Base-by-base conservation (phyloP, 2,113 vertebrate genomes). In the Dascyllus trimaculatus region DNA sequence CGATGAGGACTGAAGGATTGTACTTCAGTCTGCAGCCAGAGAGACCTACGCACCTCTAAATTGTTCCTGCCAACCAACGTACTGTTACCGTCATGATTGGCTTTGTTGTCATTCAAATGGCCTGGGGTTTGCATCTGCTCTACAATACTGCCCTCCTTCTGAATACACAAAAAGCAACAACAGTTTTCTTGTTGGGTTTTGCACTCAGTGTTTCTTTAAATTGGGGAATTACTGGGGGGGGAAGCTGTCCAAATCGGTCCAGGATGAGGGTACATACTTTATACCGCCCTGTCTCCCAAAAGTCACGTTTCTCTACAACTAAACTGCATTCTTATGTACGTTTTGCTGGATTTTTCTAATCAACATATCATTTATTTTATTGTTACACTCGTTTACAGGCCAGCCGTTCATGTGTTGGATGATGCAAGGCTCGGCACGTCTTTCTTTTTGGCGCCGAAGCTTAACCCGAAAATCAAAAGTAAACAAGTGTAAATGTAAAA, bases 261-360 rank as follows among this genome's bases (percentile, higher is more conserved):
- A 84, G 80, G 74, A 81, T 79, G 81, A 85, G 80, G 81, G 75
- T 75, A 75, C 2, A 68, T 83, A 62, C 84, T 82, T 68, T 57
- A 75, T 35, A 35, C 32, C 8, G 6, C 32, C 2, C 32, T 35
- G 32, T 35, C 32, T 35, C 32, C 32, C 32, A 35, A 35, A 35
- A 35, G 9, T 35, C 32, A 35, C 32, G 9, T 35, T 35, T 10
- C 32, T 8, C 8, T 9, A 10, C 32, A 35, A 35, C 32, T 35
- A 35, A 9, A 35, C 32, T 35, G 32, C 32, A 35, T 35, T 35
- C 8, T 35, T 35, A 10, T 35, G 8, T 35, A 8, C 29, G 29
- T 29, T 29, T 29, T 29, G 0, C 3, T 1, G 8, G 32, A 35
- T n/a, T n/a, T n/a, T n/a, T n/a, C n/a, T n/a, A n/a, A 35, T 35